Percentiles rank a stretch among this genome's conserved stretches.
phyloP scores from a whole-genome alignment of 2,113 vertebrate genomes.

The Percina caprodes region DNA sequence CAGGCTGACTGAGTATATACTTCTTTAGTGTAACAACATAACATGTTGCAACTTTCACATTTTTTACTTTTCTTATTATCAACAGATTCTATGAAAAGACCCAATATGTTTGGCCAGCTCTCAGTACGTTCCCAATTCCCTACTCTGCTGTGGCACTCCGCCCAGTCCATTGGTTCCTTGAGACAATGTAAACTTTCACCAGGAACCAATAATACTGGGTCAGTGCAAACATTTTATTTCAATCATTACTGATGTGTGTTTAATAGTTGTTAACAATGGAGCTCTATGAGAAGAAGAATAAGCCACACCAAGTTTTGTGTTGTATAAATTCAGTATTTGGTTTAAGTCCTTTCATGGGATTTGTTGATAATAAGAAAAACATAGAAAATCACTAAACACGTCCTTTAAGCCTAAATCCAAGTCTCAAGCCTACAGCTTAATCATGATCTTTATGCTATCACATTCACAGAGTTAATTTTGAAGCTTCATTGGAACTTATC shows the following conservation, averaged over 20 bases:
- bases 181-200: background rate
- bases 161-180: no score
- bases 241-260: background rate
- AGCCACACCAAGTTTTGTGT: background rate
- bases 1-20: background rate
- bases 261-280: background rate
- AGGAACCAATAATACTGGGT: background rate
- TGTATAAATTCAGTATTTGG: background rate
- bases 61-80: background rate
- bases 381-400: background rate
- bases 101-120: background rate
- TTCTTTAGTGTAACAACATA: background rate
- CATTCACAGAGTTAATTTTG: background rate
- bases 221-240: background rate
- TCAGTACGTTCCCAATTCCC: background rate
- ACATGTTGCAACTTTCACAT: background rate
- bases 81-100: background rate
- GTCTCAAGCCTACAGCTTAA: background rate
- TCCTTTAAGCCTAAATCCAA: background rate
- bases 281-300: background rate
- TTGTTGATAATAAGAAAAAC: background rate
- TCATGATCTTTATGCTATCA: background rate
- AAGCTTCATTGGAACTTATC: background rate
- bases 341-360: background rate
- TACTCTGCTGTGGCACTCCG: background rate